Evolutionary conservation across 1,140 invertebrate genomes (phyloP), one percentile per base, ranked within the genome.

Genomic region (Orchesella cincta): DNA sequence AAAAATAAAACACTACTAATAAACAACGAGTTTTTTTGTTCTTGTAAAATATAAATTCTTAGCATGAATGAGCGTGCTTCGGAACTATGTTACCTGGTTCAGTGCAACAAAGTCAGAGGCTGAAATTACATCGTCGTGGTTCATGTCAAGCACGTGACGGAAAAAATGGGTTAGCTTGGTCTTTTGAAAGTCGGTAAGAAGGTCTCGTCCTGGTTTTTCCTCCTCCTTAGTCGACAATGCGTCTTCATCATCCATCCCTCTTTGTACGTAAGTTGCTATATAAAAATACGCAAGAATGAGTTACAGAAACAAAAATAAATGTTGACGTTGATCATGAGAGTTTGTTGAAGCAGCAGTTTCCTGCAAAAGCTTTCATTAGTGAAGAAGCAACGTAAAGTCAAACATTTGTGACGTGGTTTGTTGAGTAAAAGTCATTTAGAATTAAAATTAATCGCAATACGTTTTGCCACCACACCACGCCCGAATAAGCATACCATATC

Each of bases 151-250:
- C 0, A 92, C 86, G 80, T 89, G 87, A 0, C 87, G 88, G 84
- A 92, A 92, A 83, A 92, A 91, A 76, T 91, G 87, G 0, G 88
- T 87, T 83, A 92, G 87, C 83, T 92, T 92, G 82, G 90, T 89
- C 31, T 86, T 87, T 83, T 92, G 91, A 29, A 90, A 87, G 18
- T 86, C 84, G 71, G 90, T 88, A 34, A 92, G 85, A 62, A 85
- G 83, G 2, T 87, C 86, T 23, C 87, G 82, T 0, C 84, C 84
- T 70, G 88, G 86, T 74, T 57, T 54, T 33, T 74, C 73, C 46
- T 74, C 39, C n/a, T 34, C 31, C 29, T 54, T 18, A 39, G 28
- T 57, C 33, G 39, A 73, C 29, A 73, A 73, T 16, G 23, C 33
- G 35, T 74, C 51, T 20, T 74, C 73, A 57, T 78, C 77, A 57